Evolutionary conservation across 2,888 invertebrate species (phyloP).

Genomic region (Malthinus flaveolus): DNA sequence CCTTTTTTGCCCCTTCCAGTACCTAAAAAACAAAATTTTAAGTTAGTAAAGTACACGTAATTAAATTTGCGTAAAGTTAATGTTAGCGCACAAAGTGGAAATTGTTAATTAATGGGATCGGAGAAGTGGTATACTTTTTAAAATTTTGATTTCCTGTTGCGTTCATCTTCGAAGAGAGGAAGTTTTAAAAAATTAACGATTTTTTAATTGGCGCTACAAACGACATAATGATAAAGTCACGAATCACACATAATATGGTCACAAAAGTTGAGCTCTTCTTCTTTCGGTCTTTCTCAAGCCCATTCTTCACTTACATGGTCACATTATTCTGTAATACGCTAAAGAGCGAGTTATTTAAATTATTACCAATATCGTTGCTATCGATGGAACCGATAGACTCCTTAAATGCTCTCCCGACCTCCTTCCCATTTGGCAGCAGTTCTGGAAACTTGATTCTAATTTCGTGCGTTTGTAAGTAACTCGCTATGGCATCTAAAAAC

Average conservation of each 20-base stretch:
- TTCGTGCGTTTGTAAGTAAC: constrained; percentile 73
- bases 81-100: background rate
- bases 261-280: no score
- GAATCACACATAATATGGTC: no score
- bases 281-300: no score
- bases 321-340: constrained; percentile 29
- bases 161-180: no score
- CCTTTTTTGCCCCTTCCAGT: constrained; percentile 63
- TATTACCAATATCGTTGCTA: constrained; percentile 58
- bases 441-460: constrained; percentile 71
- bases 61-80: constrained; percentile 3
- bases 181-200: no score
- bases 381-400: constrained; percentile 58
- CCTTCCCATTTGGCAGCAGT: constrained; percentile 65
- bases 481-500: constrained; percentile 62
- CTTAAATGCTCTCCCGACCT: constrained; percentile 58
- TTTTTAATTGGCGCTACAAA: no score
- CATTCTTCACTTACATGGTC: background rate
- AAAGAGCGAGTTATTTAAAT: background rate
- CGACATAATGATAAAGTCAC: no score
- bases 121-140: background rate
- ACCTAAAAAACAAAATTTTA: constrained; percentile 50
- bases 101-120: background rate
- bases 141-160: no score
- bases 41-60: background rate